Evolutionary conservation across 2,888 invertebrate genomes (phyloP).

Genomic region (Pantelozetes paolii): DNA sequence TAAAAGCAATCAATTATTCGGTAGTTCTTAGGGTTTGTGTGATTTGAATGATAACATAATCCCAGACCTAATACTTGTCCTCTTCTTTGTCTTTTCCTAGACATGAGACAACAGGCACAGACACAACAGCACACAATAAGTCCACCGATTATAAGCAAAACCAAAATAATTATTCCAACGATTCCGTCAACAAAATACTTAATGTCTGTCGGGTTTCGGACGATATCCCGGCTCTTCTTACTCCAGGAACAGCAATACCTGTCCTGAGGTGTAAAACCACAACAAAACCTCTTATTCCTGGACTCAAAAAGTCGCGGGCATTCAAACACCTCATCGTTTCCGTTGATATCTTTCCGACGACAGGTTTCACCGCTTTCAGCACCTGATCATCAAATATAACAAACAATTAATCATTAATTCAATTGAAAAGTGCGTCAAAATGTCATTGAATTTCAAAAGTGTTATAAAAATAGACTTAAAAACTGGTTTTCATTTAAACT

Average conservation of each 20-base stretch:
- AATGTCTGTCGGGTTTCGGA: background rate
- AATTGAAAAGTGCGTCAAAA: background rate
- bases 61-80: background rate
- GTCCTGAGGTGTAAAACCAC: slow-evolving; percentile 19
- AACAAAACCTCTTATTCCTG: slow-evolving; percentile 1
- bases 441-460: too few relatives aligned
- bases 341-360: slow-evolving; percentile 30
- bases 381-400: background rate
- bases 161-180: slow-evolving; percentile 8
- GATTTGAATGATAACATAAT: too few relatives aligned
- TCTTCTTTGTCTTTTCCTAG: background rate
- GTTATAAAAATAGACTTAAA: background rate
- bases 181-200: background rate
- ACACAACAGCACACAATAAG: slow-evolving; percentile 28
- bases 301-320: slow-evolving; percentile 33
- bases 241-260: slow-evolving; percentile 20
- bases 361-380: slow-evolving; percentile 3
- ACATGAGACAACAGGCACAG: slow-evolving; percentile 28
- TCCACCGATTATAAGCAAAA: slow-evolving; percentile 2
- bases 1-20: too few relatives aligned
- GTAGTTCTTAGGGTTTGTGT: too few relatives aligned
- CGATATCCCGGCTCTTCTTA: background rate
- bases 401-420: background rate
- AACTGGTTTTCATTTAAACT: background rate
- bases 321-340: slow-evolving; percentile 14